These are phyloP conservation scores for Zeugodacus cucurbitae DNA, from an alignment of 1,140 invertebrate species.

Conservation along the genomic window DNA sequence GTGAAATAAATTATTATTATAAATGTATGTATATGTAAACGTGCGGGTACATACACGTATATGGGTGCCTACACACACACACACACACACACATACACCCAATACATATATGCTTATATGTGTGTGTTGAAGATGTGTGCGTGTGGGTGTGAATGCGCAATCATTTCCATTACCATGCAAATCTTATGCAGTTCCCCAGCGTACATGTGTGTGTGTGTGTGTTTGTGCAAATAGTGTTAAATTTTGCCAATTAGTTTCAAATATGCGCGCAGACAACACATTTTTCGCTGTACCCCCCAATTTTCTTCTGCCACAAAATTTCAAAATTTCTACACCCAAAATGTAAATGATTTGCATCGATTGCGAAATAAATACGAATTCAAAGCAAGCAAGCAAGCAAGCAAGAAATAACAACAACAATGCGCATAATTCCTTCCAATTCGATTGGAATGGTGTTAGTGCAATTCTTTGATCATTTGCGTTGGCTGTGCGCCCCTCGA, in stretches of 20 bases:
- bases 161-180: background rate
- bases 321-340: background rate
- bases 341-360: slow-evolving; percentile 26
- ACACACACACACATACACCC: background rate
- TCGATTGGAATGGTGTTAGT: slow-evolving; percentile 27
- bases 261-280: background rate
- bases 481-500: slow-evolving; percentile 1
- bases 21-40: background rate
- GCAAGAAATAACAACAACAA: background rate
- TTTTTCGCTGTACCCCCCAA: background rate
- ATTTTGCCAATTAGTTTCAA: background rate
- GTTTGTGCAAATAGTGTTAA: background rate
- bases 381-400: background rate
- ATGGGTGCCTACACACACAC: background rate
- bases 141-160: slow-evolving; percentile 22
- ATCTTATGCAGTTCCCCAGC: background rate
- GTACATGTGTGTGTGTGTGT: background rate
- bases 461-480: slow-evolving; percentile 14
- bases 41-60: background rate
- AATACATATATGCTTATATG: background rate
- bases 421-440: background rate
- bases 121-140: background rate
- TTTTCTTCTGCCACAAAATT: background rate
- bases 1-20: slow-evolving; percentile 23
- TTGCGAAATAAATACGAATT: slow-evolving; percentile 7